phyloP scores from a whole-genome alignment of 2,797 vertebrate genomes.

The Phoeniculus purpureus region DNA sequence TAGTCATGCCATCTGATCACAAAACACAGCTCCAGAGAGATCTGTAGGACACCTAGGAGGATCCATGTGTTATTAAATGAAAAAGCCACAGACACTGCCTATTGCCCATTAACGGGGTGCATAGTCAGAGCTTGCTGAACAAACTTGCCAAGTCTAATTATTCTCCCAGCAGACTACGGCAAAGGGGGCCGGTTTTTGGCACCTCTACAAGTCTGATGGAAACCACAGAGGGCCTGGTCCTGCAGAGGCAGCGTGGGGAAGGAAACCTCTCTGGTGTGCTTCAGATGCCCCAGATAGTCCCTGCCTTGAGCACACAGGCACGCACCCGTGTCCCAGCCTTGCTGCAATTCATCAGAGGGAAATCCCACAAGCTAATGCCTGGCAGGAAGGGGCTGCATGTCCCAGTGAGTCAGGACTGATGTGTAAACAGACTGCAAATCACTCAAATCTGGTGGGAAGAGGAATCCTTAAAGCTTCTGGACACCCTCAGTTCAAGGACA shows the following conservation, averaged over 20 bases:
- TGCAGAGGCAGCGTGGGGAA: not conserved
- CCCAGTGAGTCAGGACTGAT: not conserved
- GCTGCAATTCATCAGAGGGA: fast-evolving
- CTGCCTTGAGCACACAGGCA: fast-evolving
- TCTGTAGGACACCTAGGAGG: not conserved
- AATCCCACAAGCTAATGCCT: not conserved
- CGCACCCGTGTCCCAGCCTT: fast-evolving
- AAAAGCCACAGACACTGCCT: conserved; percentile 18
- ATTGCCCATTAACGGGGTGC: not conserved
- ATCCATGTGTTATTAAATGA: conserved; percentile 47
- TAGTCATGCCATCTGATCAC: conserved; percentile 56
- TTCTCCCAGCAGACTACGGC: not conserved
- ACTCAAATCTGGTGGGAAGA: not conserved
- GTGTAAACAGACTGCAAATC: not conserved
- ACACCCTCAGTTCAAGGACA: too few relatives aligned
- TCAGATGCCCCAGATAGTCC: not conserved
- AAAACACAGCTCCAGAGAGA: conserved; percentile 9
- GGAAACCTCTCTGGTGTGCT: not conserved
- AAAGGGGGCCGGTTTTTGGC: not conserved
- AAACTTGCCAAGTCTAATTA: conserved; percentile 42
- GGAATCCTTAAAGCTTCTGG: not conserved
- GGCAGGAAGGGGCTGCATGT: not conserved
- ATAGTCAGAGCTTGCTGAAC: conserved; percentile 23
- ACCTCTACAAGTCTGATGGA: not conserved
- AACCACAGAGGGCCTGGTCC: not conserved